Percentiles rank a stretch among this genome's conserved stretches.
These are phyloP conservation scores for Synergus umbraculus DNA, from an alignment of 2,888 invertebrate genomes.

Conservation along the genomic window DNA sequence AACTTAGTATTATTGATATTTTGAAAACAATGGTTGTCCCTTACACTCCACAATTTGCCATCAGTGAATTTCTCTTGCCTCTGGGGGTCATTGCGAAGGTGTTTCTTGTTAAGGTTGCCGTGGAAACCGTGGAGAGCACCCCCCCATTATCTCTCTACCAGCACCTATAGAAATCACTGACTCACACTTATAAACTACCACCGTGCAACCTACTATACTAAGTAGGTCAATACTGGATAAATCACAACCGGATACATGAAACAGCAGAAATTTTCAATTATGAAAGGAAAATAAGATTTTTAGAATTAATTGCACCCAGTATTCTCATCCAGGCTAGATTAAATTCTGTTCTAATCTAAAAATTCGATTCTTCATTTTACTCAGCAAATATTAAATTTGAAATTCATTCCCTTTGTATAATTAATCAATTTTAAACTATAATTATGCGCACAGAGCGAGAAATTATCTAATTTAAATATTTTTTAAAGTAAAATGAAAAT, in stretches of 20 bases:
- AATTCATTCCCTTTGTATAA: too few relatives aligned
- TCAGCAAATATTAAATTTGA: too few relatives aligned
- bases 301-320: not conserved
- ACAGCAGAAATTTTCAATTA: not conserved
- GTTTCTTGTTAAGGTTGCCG: conserved; percentile 75
- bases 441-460: too few relatives aligned
- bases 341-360: too few relatives aligned
- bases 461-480: too few relatives aligned
- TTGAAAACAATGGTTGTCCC: not conserved
- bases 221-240: conserved; percentile 76
- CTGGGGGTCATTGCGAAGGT: conserved; percentile 68
- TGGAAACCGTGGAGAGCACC: conserved; percentile 71
- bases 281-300: not conserved
- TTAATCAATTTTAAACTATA: too few relatives aligned
- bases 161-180: conserved; percentile 46
- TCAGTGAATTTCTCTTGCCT: conserved; percentile 43
- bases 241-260: conserved; percentile 62
- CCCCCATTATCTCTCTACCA: conserved; percentile 61
- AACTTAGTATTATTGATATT: not conserved
- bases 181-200: conserved; percentile 50
- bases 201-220: conserved; percentile 57
- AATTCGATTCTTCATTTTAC: too few relatives aligned
- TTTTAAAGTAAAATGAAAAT: too few relatives aligned
- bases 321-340: too few relatives aligned
- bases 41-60: not conserved